Evolutionary conservation across 2,888 invertebrate species (phyloP).

Genomic region (Pseudoips prasinana): DNA sequence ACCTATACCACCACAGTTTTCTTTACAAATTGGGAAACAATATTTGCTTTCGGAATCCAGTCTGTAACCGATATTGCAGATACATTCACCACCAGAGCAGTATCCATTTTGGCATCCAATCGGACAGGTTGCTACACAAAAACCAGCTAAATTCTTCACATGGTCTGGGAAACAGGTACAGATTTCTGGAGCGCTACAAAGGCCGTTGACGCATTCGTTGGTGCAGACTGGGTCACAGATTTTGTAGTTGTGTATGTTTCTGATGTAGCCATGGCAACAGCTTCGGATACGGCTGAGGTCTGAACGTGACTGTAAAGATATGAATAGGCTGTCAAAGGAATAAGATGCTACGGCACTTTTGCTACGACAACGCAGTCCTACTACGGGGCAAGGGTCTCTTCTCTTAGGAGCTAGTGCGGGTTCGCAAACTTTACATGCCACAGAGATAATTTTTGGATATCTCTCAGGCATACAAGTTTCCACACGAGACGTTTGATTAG

Average conservation of each 20-base stretch:
- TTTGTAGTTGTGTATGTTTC: slow-evolving; percentile 78
- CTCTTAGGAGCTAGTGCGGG: too few species aligned
- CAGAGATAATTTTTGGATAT: too few species aligned
- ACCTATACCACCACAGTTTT: slow-evolving; percentile 65
- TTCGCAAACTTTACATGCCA: too few species aligned
- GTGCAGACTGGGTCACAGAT: slow-evolving; percentile 84
- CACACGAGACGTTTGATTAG: too few species aligned
- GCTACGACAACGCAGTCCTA: too few species aligned
- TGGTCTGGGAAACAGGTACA: slow-evolving; percentile 85
- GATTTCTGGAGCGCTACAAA: slow-evolving; percentile 83
- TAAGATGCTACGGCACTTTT: too few species aligned
- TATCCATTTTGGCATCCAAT: slow-evolving; percentile 85
- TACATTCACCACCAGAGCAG: slow-evolving; percentile 83
- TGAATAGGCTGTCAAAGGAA: too few species aligned
- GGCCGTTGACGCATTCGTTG: slow-evolving; percentile 83
- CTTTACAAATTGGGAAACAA: slow-evolving; percentile 83
- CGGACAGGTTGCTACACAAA: slow-evolving; percentile 86
- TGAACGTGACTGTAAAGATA: slow-evolving; percentile 73
- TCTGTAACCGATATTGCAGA: slow-evolving; percentile 83
- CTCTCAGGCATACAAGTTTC: too few species aligned
- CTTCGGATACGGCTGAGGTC: slow-evolving; percentile 84
- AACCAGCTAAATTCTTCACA: slow-evolving; percentile 73
- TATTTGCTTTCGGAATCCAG: slow-evolving; percentile 80
- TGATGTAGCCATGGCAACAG: slow-evolving; percentile 87
- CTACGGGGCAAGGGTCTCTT: too few species aligned